phyloP scores from a whole-genome alignment of 1,140 invertebrate species.

The Drosophila fuyamai region DNA sequence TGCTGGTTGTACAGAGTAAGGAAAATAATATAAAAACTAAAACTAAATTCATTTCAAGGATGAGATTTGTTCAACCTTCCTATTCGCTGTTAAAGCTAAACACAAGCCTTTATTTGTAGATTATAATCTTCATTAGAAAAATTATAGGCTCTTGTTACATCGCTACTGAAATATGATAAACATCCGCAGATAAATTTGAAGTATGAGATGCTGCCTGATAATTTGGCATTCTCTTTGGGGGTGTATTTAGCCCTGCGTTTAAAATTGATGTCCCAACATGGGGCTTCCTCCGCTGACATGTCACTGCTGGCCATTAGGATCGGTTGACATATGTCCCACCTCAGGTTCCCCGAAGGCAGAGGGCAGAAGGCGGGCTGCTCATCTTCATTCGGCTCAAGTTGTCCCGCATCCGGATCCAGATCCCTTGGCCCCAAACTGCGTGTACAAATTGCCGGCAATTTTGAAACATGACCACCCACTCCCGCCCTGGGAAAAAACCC shows the following conservation, averaged over 20 bases:
- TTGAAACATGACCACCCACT: slow-evolving; percentile 34
- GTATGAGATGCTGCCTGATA: not conserved
- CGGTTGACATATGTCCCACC: slow-evolving; percentile 15
- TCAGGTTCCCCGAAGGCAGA: not conserved
- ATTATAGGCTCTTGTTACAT: not conserved
- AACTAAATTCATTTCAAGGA: too few species aligned
- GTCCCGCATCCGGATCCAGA: slow-evolving; percentile 1
- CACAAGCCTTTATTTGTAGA: too few species aligned
- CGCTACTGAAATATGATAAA: not conserved
- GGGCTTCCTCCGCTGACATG: not conserved
- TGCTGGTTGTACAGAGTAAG: too few species aligned
- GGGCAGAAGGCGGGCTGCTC: not conserved
- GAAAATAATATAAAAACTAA: too few species aligned
- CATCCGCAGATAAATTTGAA: not conserved
- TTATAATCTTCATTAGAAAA: not conserved
- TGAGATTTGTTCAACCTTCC: too few species aligned
- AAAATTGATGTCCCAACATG: slow-evolving; percentile 5
- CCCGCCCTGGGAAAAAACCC: slow-evolving; percentile 2
- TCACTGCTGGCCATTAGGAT: slow-evolving; percentile 23
- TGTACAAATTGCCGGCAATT: slow-evolving; percentile 53
- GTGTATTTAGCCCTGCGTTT: not conserved
- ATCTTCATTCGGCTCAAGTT: slow-evolving; percentile 42
- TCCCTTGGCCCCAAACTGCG: slow-evolving; percentile 12
- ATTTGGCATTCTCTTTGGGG: not conserved
- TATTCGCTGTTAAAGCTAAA: too few species aligned